Evolutionary conservation across 30 jellyfish, hydroid and myxozoan genomes (phyloP).

Genomic region (Hydractinia echinata): DNA sequence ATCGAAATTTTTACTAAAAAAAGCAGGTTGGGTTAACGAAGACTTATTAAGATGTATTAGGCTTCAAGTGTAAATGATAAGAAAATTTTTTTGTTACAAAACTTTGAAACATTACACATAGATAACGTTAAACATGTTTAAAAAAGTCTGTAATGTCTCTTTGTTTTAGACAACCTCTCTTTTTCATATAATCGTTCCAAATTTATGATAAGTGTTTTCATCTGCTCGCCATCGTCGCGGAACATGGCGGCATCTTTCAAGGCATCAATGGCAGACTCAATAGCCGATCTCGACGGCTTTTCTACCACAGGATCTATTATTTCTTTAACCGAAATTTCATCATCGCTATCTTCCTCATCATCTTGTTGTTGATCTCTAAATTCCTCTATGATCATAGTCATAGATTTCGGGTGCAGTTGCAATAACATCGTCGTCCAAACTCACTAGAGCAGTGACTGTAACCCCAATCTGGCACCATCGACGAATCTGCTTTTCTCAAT

Average conservation of each 20-base stretch:
- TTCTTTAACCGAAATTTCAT: neutral
- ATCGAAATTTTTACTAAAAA: too few relatives aligned
- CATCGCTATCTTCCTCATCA: neutral
- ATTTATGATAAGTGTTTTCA: slow-evolving; percentile 1
- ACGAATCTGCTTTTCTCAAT: too few relatives aligned
- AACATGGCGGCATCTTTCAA: slow-evolving; percentile 16
- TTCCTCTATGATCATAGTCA: slow-evolving; percentile 8
- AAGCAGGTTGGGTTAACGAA: too few relatives aligned
- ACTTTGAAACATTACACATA: neutral
- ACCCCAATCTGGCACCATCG: too few relatives aligned
- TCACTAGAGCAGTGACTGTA: neutral
- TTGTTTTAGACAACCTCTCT: neutral
- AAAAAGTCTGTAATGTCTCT: slow-evolving; percentile 18
- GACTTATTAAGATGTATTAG: too few relatives aligned
- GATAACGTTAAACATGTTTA: slow-evolving; percentile 8
- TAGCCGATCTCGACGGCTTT: slow-evolving; percentile 20
- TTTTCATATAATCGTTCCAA: slow-evolving; percentile 11
- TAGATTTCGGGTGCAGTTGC: slow-evolving; percentile 13
- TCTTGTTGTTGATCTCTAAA: slow-evolving; percentile 12
- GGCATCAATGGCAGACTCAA: slow-evolving; percentile 15
- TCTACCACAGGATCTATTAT: slow-evolving; percentile 14
- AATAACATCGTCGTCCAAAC: slow-evolving; percentile 5
- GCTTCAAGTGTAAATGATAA: too few relatives aligned
- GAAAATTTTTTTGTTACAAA: too few relatives aligned
- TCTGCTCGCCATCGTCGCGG: slow-evolving; percentile 8